Conservation (phyloP, 2,888 invertebrate genomes). For the Lathronympha strigana region DNA sequence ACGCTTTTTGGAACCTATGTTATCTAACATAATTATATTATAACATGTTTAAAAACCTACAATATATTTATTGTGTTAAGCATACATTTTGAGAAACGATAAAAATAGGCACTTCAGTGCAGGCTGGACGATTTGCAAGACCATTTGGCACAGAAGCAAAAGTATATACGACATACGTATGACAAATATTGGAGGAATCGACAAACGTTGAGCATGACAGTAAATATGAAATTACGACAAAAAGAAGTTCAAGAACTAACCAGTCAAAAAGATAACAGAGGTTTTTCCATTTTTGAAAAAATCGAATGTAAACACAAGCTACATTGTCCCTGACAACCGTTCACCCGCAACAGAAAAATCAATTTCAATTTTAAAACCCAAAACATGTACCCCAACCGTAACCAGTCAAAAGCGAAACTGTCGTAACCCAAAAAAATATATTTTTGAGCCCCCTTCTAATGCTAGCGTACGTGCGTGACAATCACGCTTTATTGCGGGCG, state of each 20-base stretch:
- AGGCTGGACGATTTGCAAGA: neutral
- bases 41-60: neutral
- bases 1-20: no score
- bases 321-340: constrained; percentile 15
- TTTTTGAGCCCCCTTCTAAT: constrained; percentile 61
- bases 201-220: no score
- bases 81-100: neutral
- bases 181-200: neutral
- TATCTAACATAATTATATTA: no score
- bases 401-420: constrained; percentile 46
- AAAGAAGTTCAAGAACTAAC: no score
- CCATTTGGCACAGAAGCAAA: neutral
- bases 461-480: constrained; percentile 81
- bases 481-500: constrained; percentile 76
- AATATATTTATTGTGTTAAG: neutral
- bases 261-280: no score
- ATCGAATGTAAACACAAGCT: neutral
- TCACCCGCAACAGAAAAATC: constrained; percentile 24
- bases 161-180: neutral
- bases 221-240: no score
- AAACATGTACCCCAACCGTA: constrained; percentile 42
- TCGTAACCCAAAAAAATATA: constrained; percentile 58
- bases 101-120: neutral
- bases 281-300: no score
- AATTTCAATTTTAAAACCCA: constrained; percentile 35